These are phyloP conservation scores for Rhynchopsitta pachyrhyncha DNA, from an alignment of 2,113 vertebrate species.

Conservation along the genomic window DNA sequence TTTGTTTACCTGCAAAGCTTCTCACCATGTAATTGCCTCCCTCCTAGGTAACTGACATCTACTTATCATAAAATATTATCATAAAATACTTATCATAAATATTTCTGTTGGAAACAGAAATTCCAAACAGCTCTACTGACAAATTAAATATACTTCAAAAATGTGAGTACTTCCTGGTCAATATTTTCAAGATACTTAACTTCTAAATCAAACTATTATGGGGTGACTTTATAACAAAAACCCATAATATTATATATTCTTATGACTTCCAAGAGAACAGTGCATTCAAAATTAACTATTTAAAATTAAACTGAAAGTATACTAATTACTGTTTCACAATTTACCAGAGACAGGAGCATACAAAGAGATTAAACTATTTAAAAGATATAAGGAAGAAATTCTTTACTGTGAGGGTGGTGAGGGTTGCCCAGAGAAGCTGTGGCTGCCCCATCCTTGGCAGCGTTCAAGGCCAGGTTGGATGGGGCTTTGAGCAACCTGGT, in stretches of 20 bases:
- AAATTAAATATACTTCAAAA: not conserved
- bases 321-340: not conserved
- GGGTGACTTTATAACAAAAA: not conserved
- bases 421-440: not conserved
- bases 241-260: not conserved
- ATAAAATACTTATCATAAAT: not conserved
- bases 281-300: not conserved
- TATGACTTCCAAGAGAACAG: not conserved
- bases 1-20: not conserved
- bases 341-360: not conserved
- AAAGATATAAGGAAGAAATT: not conserved
- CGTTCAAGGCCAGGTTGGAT: not conserved
- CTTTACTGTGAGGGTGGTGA: not conserved
- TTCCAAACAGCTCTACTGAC: not conserved
- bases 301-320: not conserved
- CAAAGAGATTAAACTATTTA: not conserved
- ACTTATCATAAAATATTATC: not conserved
- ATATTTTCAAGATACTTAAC: not conserved
- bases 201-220: not conserved
- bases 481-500: not conserved
- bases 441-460: not conserved
- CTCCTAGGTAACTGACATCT: not conserved
- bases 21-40: not conserved
- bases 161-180: not conserved
- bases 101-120: not conserved